Evolutionary conservation across 1,140 invertebrate genomes (phyloP).

Genomic region (Berghia stephanieae): DNA sequence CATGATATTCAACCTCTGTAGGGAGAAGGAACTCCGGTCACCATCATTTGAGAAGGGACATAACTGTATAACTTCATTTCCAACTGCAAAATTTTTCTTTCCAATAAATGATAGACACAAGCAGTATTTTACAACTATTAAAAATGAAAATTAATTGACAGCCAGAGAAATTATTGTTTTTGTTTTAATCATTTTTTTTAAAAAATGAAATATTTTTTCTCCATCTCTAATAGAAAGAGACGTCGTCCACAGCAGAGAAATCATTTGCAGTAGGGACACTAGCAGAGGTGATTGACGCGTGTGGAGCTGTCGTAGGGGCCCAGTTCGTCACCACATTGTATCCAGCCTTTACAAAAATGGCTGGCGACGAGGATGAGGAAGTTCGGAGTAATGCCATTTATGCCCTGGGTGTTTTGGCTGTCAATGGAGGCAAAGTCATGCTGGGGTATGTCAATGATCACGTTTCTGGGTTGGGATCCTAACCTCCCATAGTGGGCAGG

Average conservation of each 20-base stretch:
- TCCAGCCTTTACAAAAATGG: conserved; percentile 73
- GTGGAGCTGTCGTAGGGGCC: conserved; percentile 68
- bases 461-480: too few relatives aligned
- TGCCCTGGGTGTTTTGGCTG: conserved; percentile 78
- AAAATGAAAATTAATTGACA: not conserved
- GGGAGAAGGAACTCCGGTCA: too few relatives aligned
- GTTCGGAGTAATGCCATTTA: conserved; percentile 82
- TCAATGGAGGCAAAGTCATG: conserved; percentile 72
- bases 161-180: not conserved
- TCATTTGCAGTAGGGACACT: conserved; percentile 80
- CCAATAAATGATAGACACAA: too few relatives aligned
- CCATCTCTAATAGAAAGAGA: conserved; percentile 70
- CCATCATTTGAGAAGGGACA: too few relatives aligned
- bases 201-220: too few relatives aligned
- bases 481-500: too few relatives aligned
- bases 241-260: conserved; percentile 72
- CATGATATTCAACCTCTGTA: too few relatives aligned
- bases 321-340: conserved; percentile 74
- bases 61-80: too few relatives aligned
- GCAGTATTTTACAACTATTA: conserved; percentile 18
- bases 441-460: conserved; percentile 72
- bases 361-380: conserved; percentile 74
- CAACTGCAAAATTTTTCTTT: too few relatives aligned
- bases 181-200: conserved; percentile 10
- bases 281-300: conserved; percentile 76